Conservation (phyloP, 1,140 invertebrate genomes). For the Heliothis virescens region DNA sequence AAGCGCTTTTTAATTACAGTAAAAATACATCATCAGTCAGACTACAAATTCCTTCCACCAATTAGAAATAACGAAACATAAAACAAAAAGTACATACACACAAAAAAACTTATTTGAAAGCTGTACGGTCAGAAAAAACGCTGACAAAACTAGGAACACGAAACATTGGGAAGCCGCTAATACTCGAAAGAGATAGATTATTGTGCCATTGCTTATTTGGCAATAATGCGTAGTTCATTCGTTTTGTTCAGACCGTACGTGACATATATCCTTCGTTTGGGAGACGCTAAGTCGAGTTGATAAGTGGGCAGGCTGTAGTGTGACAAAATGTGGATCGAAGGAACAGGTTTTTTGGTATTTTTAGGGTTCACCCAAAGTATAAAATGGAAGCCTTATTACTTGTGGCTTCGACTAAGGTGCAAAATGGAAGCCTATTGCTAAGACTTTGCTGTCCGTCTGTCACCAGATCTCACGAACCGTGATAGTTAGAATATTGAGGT, state of each 20-base stretch:
- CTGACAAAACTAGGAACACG: constrained; percentile 30
- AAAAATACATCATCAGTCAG: not conserved
- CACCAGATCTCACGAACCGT: no score
- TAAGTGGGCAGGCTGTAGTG: constrained; percentile 26
- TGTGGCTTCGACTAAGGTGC: no score
- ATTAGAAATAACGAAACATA: not conserved
- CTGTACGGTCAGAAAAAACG: constrained; percentile 27
- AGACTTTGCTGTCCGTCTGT: no score
- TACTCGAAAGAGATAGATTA: constrained; percentile 36
- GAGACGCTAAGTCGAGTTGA: constrained; percentile 47
- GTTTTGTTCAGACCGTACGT: constrained; percentile 42
- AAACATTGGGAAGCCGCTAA: constrained; percentile 25
- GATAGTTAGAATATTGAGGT: no score
- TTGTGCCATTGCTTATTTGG: constrained; percentile 42
- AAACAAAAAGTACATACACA: not conserved
- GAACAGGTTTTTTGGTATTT: not conserved
- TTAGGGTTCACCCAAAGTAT: no score
- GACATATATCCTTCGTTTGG: constrained; percentile 43
- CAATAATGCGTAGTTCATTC: constrained; percentile 50
- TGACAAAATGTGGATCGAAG: constrained; percentile 1
- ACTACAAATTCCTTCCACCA: not conserved
- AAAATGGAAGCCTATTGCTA: no score
- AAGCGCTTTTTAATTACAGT: not conserved
- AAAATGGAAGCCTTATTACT: no score
- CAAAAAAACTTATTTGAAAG: constrained; percentile 2